phyloP scores from a whole-genome alignment of 2,888 invertebrate species.

The Rhagium mordax region DNA sequence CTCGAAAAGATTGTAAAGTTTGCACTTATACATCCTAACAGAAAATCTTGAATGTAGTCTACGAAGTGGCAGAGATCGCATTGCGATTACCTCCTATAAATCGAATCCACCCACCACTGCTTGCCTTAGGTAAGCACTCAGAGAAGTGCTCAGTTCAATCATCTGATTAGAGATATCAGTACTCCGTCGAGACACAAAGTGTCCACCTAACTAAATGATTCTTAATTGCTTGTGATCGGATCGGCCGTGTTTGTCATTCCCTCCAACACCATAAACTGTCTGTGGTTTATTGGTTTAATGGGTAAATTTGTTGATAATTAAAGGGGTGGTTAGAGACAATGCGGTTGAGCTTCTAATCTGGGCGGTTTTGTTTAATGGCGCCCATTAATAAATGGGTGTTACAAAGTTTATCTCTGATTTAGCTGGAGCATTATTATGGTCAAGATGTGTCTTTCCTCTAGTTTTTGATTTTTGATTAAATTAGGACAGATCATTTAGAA shows the following conservation, averaged over 20 bases:
- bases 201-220: conserved; percentile 50
- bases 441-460: not conserved
- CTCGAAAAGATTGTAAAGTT: too few species aligned
- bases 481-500: too few species aligned
- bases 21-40: too few species aligned
- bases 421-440: not conserved
- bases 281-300: conserved; percentile 39
- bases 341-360: not conserved
- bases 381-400: not conserved
- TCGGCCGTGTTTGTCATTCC: conserved; percentile 44
- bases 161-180: conserved; percentile 40
- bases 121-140: conserved; percentile 26
- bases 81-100: not conserved
- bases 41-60: too few species aligned
- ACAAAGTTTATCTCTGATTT: not conserved
- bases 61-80: not conserved
- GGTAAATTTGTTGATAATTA: conserved; percentile 25
- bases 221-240: conserved; percentile 49
- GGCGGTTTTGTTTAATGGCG: not conserved
- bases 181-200: conserved; percentile 33
- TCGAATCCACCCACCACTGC: not conserved
- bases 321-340: not conserved
- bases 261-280: conserved; percentile 28
- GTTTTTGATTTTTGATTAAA: not conserved
- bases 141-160: conserved; percentile 34